These are phyloP conservation scores for Anas flavirostris DNA, from an alignment of 2,797 vertebrate genomes.

Conservation along the genomic window DNA sequence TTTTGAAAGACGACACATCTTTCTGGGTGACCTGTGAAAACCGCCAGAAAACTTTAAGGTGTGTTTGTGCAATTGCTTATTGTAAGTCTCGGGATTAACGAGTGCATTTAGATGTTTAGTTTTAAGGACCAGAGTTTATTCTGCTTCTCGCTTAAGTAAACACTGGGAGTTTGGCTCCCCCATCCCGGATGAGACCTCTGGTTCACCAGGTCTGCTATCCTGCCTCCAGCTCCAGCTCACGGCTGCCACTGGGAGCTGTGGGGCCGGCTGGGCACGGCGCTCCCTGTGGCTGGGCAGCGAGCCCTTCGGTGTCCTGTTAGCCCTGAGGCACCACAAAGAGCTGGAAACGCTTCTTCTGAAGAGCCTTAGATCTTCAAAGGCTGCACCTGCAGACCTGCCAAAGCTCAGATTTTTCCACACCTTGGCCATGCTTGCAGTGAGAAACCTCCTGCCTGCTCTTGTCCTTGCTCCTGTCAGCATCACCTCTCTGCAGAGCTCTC, in stretches of 20 bases:
- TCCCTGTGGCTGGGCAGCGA: background rate
- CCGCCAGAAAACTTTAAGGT: constrained; percentile 53
- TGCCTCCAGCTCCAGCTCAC: constrained; percentile 60
- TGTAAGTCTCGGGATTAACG: constrained; percentile 51
- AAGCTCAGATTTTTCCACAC: fast-evolving
- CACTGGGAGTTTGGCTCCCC: constrained; percentile 48
- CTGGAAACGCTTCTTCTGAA: background rate
- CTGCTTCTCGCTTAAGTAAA: constrained; percentile 73
- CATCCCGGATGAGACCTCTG: constrained; percentile 48
- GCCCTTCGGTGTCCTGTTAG: background rate
- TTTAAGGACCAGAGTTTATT: constrained; percentile 72
- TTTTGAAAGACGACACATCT: background rate
- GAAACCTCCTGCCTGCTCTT: background rate
- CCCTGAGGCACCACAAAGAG: background rate
- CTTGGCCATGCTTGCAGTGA: background rate
- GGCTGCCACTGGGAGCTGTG: background rate
- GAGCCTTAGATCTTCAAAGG: fast-evolving
- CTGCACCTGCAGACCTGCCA: background rate
- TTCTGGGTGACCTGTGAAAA: constrained; percentile 13
- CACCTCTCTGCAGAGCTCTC: background rate
- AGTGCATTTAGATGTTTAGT: constrained; percentile 74
- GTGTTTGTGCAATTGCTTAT: constrained; percentile 66
- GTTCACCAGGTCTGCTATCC: constrained; percentile 26
- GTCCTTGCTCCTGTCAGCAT: background rate
- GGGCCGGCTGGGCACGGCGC: background rate